phyloP scores from a whole-genome alignment of 2,113 vertebrate genomes.

The Caracal caracal region DNA sequence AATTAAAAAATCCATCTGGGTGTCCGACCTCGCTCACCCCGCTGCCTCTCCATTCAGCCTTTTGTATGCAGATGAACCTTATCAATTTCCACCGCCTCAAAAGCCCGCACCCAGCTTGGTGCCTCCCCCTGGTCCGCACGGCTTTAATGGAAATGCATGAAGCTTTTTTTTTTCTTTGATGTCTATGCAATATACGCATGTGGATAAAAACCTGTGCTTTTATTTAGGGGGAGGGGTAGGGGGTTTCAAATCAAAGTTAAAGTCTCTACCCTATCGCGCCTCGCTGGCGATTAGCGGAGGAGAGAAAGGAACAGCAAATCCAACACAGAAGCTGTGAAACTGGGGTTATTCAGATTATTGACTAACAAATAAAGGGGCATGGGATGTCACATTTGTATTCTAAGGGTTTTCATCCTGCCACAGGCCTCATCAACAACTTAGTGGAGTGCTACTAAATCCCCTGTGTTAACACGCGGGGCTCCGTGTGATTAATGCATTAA shows the following conservation, averaged over 20 bases:
- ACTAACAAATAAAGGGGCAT: constrained; percentile 69
- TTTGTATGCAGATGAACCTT: constrained; percentile 92
- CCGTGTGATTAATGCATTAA: constrained; percentile 70
- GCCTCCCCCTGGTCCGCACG: constrained; percentile 77
- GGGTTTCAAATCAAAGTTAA: constrained; percentile 78
- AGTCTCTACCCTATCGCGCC: constrained; percentile 9
- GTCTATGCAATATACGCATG: constrained; percentile 80
- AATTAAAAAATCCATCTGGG: constrained; percentile 91
- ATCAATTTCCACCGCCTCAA: constrained; percentile 88
- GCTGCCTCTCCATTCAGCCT: constrained; percentile 89
- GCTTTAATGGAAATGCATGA: constrained; percentile 81
- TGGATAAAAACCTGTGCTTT: constrained; percentile 79
- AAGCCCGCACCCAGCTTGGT: constrained; percentile 84
- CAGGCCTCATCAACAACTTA: constrained; percentile 57
- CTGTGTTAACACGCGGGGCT: constrained; percentile 48
- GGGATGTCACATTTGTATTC: constrained; percentile 77
- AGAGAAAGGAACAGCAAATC: constrained; percentile 64
- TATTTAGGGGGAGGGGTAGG: constrained; percentile 58
- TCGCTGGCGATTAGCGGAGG: constrained; percentile 57
- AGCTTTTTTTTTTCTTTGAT: constrained; percentile 79
- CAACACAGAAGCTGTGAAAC: constrained; percentile 74
- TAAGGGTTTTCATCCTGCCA: constrained; percentile 62
- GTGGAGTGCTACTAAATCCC: constrained; percentile 67
- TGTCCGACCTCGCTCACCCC: constrained; percentile 88
- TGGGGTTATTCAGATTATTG: constrained; percentile 77